Evolutionary conservation across 2,113 vertebrate genomes (phyloP).

Genomic region (Gadus macrocephalus): DNA sequence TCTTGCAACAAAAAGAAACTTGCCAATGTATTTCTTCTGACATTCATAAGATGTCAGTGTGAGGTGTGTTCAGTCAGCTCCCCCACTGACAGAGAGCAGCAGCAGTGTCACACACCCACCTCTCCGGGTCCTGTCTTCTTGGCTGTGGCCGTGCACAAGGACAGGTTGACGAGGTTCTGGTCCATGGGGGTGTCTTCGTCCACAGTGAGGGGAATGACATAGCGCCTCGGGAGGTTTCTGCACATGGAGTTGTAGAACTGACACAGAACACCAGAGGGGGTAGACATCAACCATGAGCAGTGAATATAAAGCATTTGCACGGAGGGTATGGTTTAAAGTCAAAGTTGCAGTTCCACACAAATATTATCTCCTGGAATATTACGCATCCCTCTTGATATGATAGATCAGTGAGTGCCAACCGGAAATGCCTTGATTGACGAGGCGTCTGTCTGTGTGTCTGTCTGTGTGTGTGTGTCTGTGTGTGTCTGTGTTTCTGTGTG

Average conservation of each 20-base stretch:
- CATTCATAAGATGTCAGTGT: constrained; percentile 8
- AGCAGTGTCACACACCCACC: constrained; percentile 57
- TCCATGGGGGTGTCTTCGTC: constrained; percentile 63
- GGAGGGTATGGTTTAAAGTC: no score
- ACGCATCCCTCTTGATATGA: no score
- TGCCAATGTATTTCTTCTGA: constrained; percentile 30
- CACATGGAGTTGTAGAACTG: constrained; percentile 76
- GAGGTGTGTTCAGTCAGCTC: constrained; percentile 17
- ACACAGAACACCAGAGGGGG: constrained; percentile 25
- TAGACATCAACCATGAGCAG: constrained; percentile 5
- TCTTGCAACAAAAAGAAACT: constrained; percentile 36
- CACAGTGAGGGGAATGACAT: constrained; percentile 81
- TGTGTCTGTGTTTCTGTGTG: no score
- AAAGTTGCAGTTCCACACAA: no score
- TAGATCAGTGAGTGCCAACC: no score
- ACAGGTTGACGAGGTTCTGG: constrained; percentile 75
- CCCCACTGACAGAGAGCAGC: neutral
- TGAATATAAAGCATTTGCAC: neutral
- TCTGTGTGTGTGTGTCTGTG: no score
- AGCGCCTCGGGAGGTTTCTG: constrained; percentile 81
- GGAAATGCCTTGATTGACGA: no score
- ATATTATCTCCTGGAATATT: no score
- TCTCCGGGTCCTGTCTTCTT: constrained; percentile 71
- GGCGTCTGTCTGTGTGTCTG: no score
- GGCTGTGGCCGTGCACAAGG: constrained; percentile 74